phyloP scores from a whole-genome alignment of 2,888 invertebrate species.

The Pilophorus perplexus region DNA sequence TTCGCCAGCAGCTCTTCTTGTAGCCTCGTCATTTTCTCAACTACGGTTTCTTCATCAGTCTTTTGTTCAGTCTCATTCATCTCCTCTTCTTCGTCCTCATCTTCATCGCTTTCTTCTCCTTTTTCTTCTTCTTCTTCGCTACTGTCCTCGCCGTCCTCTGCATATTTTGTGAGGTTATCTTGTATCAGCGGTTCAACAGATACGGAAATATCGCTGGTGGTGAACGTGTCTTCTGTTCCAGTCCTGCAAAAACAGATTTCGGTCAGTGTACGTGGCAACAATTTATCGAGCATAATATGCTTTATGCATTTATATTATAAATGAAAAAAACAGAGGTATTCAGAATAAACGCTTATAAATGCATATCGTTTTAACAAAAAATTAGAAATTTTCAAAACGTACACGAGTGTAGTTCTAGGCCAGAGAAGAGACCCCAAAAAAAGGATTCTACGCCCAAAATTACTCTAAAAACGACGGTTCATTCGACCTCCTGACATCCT shows the following conservation, averaged over 20 bases:
- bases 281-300: no score
- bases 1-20: slow-evolving; percentile 62
- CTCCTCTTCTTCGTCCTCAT: background rate
- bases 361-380: no score
- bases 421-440: no score
- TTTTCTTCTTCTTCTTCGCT: background rate
- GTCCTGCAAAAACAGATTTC: slow-evolving; percentile 8
- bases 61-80: slow-evolving; percentile 31
- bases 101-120: background rate
- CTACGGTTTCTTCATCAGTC: slow-evolving; percentile 18
- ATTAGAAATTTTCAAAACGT: no score
- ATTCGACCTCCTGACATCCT: no score
- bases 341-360: no score
- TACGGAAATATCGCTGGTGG: slow-evolving; percentile 15
- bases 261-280: no score
- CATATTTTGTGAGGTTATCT: background rate
- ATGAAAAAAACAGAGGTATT: no score
- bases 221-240: slow-evolving; percentile 26
- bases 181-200: background rate
- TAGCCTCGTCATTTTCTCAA: slow-evolving; percentile 55
- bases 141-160: background rate
- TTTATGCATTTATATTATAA: no score
- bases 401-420: no score
- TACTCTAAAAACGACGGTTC: no score
- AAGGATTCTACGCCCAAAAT: no score